A percentile compares a stretch with the other conserved stretches of the same genome.
phyloP scores from a whole-genome alignment of 2,888 invertebrate species.

The Epinotia nisella region DNA sequence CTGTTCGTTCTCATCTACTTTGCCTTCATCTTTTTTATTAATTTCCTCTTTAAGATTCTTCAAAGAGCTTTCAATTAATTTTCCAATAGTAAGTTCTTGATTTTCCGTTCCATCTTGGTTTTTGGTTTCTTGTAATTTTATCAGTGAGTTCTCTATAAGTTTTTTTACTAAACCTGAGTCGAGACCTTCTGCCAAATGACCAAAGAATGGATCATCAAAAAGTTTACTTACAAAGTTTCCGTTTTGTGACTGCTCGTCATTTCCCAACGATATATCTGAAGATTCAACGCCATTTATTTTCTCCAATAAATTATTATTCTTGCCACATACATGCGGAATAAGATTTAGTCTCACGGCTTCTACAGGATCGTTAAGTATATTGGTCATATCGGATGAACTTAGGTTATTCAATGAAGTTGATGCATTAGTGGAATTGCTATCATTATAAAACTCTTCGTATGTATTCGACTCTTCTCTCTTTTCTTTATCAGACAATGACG shows the following conservation, averaged over 20 bases:
- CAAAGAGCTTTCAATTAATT: slow-evolving; percentile 79
- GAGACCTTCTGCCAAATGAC: slow-evolving; percentile 86
- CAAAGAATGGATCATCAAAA: slow-evolving; percentile 87
- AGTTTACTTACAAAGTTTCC: slow-evolving; percentile 84
- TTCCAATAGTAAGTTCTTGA: slow-evolving; percentile 78
- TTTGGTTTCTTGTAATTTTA: slow-evolving; percentile 84
- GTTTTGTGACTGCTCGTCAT: slow-evolving; percentile 62
- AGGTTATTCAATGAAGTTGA: slow-evolving; percentile 51
- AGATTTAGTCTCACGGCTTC: slow-evolving; percentile 90
- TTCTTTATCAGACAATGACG: slow-evolving; percentile 65
- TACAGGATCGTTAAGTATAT: slow-evolving; percentile 88
- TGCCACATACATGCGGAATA: slow-evolving; percentile 91
- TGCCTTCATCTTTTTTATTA: slow-evolving; percentile 51
- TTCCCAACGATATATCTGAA: slow-evolving; percentile 44
- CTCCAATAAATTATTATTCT: slow-evolving; percentile 64
- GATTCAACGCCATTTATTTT: slow-evolving; percentile 49
- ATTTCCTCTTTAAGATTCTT: slow-evolving; percentile 75
- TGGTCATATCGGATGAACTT: slow-evolving; percentile 73
- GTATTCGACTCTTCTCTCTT: slow-evolving; percentile 65
- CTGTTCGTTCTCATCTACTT: slow-evolving; percentile 59
- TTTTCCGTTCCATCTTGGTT: slow-evolving; percentile 77
- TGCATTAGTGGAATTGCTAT: slow-evolving; percentile 54
- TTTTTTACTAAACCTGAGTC: slow-evolving; percentile 86
- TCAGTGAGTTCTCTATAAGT: slow-evolving; percentile 87
- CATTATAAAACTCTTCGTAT: slow-evolving; percentile 76